Percentiles rank a stretch among this genome's conserved stretches.
Evolutionary conservation across 2,113 vertebrate species (phyloP).

Genomic region (Muntiacus reevesi): DNA sequence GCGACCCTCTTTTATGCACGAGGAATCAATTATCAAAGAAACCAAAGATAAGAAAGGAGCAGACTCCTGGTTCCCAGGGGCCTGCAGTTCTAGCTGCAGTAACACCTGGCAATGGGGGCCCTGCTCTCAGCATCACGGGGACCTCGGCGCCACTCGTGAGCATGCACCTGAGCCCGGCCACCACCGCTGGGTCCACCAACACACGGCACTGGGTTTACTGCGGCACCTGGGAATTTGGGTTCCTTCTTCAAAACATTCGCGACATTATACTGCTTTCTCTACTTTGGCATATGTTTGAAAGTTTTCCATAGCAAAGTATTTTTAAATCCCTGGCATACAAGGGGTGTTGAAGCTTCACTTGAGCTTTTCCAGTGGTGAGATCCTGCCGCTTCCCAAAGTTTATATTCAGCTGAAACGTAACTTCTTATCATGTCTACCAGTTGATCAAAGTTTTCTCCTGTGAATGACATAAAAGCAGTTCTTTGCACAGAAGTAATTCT

Average conservation of each 20-base stretch:
- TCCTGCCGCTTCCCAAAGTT: background rate
- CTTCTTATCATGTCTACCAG: background rate
- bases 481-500: background rate
- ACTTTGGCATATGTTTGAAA: background rate
- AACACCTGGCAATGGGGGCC: background rate
- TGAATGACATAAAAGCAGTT: background rate
- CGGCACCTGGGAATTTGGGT: background rate
- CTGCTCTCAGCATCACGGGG: background rate
- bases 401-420: background rate
- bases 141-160: background rate
- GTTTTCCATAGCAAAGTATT: background rate
- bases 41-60: background rate
- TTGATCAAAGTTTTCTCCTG: background rate
- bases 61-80: background rate
- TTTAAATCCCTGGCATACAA: background rate
- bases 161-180: background rate
- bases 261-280: background rate
- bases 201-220: background rate
- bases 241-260: background rate
- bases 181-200: background rate
- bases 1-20: background rate
- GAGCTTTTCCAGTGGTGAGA: background rate
- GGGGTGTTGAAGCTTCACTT: background rate
- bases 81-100: background rate
- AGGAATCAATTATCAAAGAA: background rate